Conservation (phyloP, 2,797 vertebrate species). For the Halcyon chelicuti region DNA sequence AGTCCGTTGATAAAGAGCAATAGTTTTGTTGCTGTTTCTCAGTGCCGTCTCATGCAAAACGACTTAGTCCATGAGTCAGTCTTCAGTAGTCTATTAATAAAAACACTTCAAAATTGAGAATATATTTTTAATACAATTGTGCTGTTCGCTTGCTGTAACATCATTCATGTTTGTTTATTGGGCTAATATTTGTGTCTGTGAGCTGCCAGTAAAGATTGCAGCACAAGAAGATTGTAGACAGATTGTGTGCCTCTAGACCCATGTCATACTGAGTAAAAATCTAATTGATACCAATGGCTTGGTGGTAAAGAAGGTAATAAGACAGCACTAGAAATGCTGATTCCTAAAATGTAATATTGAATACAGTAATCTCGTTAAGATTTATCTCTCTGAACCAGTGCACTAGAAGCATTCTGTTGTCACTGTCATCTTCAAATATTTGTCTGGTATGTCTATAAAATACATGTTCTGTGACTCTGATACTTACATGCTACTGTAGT, state of each 20-base stretch:
- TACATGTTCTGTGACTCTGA: background rate
- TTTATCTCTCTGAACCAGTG: background rate
- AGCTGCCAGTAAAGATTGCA: background rate
- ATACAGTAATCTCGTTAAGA: background rate
- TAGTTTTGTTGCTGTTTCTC: background rate
- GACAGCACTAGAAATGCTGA: background rate
- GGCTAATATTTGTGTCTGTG: background rate
- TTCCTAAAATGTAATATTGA: background rate
- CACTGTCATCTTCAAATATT: background rate
- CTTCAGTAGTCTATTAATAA: background rate
- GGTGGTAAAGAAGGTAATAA: background rate
- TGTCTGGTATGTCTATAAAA: background rate
- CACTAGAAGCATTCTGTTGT: background rate
- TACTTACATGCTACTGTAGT: slow-evolving; percentile 12
- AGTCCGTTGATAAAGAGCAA: background rate
- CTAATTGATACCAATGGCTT: background rate
- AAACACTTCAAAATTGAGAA: background rate
- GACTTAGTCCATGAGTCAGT: background rate
- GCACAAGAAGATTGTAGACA: background rate
- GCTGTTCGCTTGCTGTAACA: background rate
- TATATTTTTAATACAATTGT: background rate
- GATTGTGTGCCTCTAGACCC: background rate
- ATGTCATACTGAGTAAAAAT: background rate
- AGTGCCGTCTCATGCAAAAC: background rate
- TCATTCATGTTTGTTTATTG: background rate